phyloP scores from a whole-genome alignment of 2,797 vertebrate genomes.

The Vultur gryphus region DNA sequence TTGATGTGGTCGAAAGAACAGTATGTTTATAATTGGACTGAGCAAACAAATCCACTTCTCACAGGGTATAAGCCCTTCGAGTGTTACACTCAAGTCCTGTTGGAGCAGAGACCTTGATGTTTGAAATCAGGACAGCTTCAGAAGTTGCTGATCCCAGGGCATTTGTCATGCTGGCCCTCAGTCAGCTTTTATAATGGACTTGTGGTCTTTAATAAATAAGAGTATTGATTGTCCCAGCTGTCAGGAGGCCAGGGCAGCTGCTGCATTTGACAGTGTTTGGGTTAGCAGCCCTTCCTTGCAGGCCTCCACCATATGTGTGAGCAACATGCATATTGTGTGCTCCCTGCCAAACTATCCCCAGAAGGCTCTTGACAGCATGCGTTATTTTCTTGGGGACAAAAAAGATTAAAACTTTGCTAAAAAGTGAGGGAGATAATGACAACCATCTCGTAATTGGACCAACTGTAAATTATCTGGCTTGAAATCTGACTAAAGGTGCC shows the following conservation, averaged over 20 bases:
- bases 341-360: background rate
- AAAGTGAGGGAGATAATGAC: background rate
- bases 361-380: background rate
- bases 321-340: background rate
- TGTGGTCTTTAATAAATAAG: constrained; percentile 23
- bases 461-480: background rate
- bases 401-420: background rate
- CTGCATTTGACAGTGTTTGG: background rate
- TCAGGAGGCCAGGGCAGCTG: constrained; percentile 40
- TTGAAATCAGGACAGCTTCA: background rate
- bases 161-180: background rate
- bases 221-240: constrained; percentile 9
- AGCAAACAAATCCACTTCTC: constrained; percentile 24
- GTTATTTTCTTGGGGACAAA: background rate
- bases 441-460: background rate
- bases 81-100: background rate
- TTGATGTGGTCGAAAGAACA: background rate
- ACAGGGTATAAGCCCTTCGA: background rate
- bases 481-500: background rate
- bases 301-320: background rate
- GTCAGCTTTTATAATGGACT: constrained; percentile 28
- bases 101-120: constrained; percentile 25
- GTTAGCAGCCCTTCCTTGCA: constrained; percentile 27
- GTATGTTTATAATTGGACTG: background rate
- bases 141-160: background rate